A percentile compares a stretch with the other conserved stretches of the same genome.
Evolutionary conservation across 2,888 invertebrate genomes (phyloP).

Genomic region (Lasioglossum calceatum): DNA sequence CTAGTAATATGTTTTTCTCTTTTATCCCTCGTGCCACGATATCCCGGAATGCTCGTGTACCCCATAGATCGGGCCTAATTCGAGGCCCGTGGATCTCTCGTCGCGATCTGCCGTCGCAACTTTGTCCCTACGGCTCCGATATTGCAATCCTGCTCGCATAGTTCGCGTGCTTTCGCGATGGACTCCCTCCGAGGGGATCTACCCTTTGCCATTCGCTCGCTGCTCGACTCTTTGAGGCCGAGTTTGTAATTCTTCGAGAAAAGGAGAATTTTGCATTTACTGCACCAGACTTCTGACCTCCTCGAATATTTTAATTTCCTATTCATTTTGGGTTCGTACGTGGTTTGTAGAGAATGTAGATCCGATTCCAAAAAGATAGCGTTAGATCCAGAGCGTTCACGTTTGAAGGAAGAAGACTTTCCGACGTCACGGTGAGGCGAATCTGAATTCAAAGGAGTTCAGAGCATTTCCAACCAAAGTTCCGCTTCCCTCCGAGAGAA

Average conservation of each 20-base stretch:
- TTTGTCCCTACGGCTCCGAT: neutral
- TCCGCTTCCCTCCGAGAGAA: too few relatives aligned
- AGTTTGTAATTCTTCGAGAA: neutral
- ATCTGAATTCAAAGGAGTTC: too few relatives aligned
- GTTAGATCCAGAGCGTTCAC: neutral
- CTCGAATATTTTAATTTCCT: neutral
- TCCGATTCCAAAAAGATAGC: neutral
- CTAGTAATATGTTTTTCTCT: constrained; percentile 42
- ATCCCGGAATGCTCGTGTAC: constrained; percentile 12
- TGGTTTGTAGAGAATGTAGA: too few relatives aligned
- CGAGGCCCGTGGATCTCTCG: constrained; percentile 3
- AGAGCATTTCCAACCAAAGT: too few relatives aligned
- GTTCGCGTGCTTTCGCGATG: neutral
- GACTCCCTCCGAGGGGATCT: neutral
- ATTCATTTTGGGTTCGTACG: neutral
- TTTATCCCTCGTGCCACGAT: neutral
- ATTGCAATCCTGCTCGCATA: neutral
- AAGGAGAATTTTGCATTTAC: neutral
- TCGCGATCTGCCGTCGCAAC: constrained; percentile 12
- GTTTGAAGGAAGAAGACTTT: too few relatives aligned
- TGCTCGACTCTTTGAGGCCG: neutral
- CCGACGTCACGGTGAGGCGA: too few relatives aligned
- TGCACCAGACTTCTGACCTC: neutral
- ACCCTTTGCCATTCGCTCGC: neutral
- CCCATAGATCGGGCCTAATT: constrained; percentile 25